Conservation (phyloP, 2,113 vertebrate species). For the Clarias magur region DNA sequence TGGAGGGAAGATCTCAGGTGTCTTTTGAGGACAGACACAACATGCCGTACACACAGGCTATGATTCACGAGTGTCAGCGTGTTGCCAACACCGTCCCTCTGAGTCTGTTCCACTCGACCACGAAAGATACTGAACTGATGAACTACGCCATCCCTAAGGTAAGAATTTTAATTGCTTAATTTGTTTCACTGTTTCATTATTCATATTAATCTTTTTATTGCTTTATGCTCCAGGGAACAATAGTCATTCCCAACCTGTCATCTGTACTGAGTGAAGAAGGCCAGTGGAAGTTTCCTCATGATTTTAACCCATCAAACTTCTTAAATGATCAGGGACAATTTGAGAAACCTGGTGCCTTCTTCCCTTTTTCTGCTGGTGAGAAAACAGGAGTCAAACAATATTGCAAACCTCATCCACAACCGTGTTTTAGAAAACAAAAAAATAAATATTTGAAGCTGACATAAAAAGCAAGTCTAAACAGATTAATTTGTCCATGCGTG, state of each 20-base stretch:
- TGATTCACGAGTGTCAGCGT: slow-evolving; percentile 60
- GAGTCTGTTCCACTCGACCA: slow-evolving; percentile 56
- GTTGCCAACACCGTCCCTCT: slow-evolving; percentile 55
- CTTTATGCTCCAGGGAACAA: slow-evolving; percentile 67
- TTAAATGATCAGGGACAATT: slow-evolving; percentile 71
- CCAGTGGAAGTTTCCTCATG: slow-evolving; percentile 73
- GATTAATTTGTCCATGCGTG: background rate
- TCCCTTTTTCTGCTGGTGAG: slow-evolving; percentile 81
- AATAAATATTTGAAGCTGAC: background rate
- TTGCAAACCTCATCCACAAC: too few species aligned
- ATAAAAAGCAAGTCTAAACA: background rate
- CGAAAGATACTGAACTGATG: slow-evolving; percentile 58
- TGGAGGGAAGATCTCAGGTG: slow-evolving; percentile 42
- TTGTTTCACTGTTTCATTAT: background rate
- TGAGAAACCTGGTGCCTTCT: slow-evolving; percentile 76
- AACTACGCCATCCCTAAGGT: slow-evolving; percentile 66
- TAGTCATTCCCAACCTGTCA: slow-evolving; percentile 70
- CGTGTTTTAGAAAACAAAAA: too few species aligned
- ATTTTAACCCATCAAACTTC: slow-evolving; percentile 78
- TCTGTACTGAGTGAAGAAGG: slow-evolving; percentile 77
- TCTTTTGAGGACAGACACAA: slow-evolving; percentile 58
- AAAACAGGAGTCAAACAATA: background rate
- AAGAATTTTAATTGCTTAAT: background rate
- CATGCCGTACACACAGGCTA: slow-evolving; percentile 60
- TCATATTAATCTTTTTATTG: background rate